Evolutionary conservation across 2,888 invertebrate species (phyloP).

Genomic region (Amphipyra tragopoginis): DNA sequence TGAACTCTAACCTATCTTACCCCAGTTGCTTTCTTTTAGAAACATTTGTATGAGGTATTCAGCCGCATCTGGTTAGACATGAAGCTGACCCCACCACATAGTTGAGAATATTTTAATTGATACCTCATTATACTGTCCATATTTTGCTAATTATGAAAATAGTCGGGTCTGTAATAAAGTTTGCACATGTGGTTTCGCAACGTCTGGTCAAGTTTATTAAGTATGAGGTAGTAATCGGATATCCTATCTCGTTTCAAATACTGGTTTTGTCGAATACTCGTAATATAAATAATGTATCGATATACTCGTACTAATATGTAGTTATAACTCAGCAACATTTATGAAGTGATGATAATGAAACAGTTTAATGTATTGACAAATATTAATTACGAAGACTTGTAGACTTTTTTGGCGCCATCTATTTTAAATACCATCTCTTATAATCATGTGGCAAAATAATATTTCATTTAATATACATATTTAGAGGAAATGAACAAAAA

Average conservation of each 20-base stretch:
- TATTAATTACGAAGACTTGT: neutral
- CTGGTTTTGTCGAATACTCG: slow-evolving; percentile 11
- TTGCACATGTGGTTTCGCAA: slow-evolving; percentile 12
- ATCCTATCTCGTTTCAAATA: slow-evolving; percentile 10
- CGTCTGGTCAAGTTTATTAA: slow-evolving; percentile 8
- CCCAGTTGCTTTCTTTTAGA: neutral
- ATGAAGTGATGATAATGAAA: neutral
- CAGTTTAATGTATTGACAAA: neutral
- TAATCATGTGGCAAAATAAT: neutral
- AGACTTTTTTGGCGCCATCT: neutral
- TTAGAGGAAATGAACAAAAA: slow-evolving; percentile 20
- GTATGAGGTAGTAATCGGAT: slow-evolving; percentile 20
- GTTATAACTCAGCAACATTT: neutral
- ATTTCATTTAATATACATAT: neutral
- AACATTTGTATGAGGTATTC: neutral
- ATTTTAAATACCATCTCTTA: neutral
- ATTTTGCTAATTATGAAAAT: neutral
- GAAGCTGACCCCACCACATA: no score
- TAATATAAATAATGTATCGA: neutral
- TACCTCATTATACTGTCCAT: neutral
- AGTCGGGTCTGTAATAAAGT: slow-evolving; percentile 14
- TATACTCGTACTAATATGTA: neutral
- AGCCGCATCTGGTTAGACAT: no score
- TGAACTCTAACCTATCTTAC: neutral
- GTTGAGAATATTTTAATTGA: neutral